Conservation (phyloP, 2,888 invertebrate species). For the Troides aeacus region DNA sequence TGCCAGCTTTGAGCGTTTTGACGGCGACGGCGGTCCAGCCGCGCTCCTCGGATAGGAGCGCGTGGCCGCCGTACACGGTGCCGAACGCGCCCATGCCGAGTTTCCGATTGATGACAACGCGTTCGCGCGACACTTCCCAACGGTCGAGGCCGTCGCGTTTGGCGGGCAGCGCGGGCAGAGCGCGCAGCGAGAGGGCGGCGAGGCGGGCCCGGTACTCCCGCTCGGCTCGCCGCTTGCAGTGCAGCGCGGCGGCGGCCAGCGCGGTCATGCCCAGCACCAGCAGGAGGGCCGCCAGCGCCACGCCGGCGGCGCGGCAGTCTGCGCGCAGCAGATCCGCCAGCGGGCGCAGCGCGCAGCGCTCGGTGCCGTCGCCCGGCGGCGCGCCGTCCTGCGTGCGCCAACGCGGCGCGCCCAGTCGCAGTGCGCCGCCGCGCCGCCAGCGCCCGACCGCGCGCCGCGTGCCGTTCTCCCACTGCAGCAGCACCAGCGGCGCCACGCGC, state of each 20-base stretch:
- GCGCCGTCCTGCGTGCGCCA: slow-evolving; percentile 83
- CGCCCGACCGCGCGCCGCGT: slow-evolving; percentile 82
- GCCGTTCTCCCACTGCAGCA: slow-evolving; percentile 82
- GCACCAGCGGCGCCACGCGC: slow-evolving; percentile 43
- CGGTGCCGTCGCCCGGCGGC: slow-evolving; percentile 85
- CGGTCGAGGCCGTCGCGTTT: slow-evolving; percentile 82
- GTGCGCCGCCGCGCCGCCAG: slow-evolving; percentile 88
- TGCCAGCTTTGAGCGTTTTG: slow-evolving; percentile 92
- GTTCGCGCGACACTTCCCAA: slow-evolving; percentile 92
- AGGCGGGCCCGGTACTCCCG: slow-evolving; percentile 56
- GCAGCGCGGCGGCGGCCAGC: slow-evolving; percentile 50
- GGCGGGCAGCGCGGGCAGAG: slow-evolving; percentile 53
- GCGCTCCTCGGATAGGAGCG: slow-evolving; percentile 78
- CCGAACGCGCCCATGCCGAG: slow-evolving; percentile 96
- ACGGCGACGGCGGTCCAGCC: slow-evolving; percentile 94
- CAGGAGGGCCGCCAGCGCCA: slow-evolving; percentile 53
- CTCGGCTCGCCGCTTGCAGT: slow-evolving; percentile 57
- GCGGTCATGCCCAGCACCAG: slow-evolving; percentile 47
- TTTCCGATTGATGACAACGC: slow-evolving; percentile 91
- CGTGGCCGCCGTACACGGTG: slow-evolving; percentile 94
- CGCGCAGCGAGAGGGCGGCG: slow-evolving; percentile 57
- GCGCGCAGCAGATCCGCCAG: slow-evolving; percentile 84
- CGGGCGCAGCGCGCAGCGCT: slow-evolving; percentile 83
- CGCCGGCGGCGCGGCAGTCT: slow-evolving; percentile 86
- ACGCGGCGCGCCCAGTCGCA: slow-evolving; percentile 81